These are phyloP conservation scores for Hyposoter dolosus DNA, from an alignment of 2,888 invertebrate species.

Conservation along the genomic window DNA sequence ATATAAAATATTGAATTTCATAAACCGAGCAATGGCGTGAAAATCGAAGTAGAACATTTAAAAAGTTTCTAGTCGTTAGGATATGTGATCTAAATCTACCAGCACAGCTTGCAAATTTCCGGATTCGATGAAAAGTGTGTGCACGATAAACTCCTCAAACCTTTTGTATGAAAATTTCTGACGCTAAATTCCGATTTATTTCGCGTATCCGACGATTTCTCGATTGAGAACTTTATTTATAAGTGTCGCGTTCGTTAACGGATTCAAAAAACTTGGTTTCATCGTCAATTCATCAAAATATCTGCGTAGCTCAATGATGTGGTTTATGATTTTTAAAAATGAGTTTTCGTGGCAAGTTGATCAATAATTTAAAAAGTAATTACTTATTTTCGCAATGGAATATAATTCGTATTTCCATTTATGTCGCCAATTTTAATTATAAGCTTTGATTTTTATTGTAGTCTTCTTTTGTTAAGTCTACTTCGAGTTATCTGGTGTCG, in stretches of 20 bases:
- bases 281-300: background rate
- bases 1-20: slow-evolving; percentile 16
- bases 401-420: background rate
- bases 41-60: background rate
- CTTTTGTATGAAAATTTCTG: background rate
- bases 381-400: too few relatives aligned
- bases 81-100: background rate
- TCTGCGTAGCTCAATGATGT: background rate
- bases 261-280: background rate
- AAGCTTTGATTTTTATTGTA: slow-evolving; percentile 3
- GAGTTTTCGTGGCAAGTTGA: background rate
- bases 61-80: background rate
- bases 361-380: background rate
- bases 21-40: background rate
- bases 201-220: background rate
- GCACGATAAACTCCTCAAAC: background rate
- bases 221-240: background rate
- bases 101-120: background rate
- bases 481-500: slow-evolving; percentile 31
- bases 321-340: background rate
- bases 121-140: background rate
- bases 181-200: background rate
- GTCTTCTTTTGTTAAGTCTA: slow-evolving; percentile 11
- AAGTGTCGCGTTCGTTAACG: background rate
- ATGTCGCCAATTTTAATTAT: background rate